Evolutionary conservation across 2,888 invertebrate genomes (phyloP).

Genomic region (Mamestra brassicae): DNA sequence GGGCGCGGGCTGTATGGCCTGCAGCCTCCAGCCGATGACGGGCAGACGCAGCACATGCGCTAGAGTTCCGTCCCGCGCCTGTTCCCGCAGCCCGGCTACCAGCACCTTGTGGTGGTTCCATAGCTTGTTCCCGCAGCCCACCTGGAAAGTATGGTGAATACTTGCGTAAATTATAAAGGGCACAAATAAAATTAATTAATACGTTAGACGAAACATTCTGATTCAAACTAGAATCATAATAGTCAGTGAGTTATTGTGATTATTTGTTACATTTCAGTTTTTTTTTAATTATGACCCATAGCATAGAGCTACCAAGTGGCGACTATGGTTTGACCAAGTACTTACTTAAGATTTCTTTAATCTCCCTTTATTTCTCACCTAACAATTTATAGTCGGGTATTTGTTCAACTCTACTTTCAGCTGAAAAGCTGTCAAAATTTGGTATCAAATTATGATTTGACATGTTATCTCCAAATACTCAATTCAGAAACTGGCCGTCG

Average conservation of each 20-base stretch:
- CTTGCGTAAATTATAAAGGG: background rate
- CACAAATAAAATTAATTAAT: background rate
- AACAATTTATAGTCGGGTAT: too few species aligned
- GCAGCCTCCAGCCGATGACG: slow-evolving; percentile 93
- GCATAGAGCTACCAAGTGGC: too few species aligned
- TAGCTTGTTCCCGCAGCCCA: slow-evolving; percentile 94
- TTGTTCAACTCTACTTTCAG: too few species aligned
- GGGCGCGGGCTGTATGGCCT: slow-evolving; percentile 78
- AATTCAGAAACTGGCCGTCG: too few species aligned
- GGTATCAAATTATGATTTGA: too few species aligned
- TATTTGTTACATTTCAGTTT: too few species aligned
- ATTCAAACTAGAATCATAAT: background rate
- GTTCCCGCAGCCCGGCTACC: slow-evolving; percentile 93
- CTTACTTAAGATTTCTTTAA: background rate
- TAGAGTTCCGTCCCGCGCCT: slow-evolving; percentile 93
- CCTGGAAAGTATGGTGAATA: slow-evolving; percentile 82
- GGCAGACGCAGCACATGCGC: slow-evolving; percentile 93
- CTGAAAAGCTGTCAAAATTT: too few species aligned
- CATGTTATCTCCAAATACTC: too few species aligned
- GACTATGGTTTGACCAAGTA: background rate
- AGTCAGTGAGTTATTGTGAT: too few species aligned
- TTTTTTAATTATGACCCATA: too few species aligned
- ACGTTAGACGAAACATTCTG: too few species aligned
- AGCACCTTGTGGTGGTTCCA: slow-evolving; percentile 92
- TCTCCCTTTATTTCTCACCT: background rate